Percentiles rank a stretch among this genome's conserved stretches.
phyloP scores from a whole-genome alignment of 2,797 vertebrate species.

The Manis pentadactyla region DNA sequence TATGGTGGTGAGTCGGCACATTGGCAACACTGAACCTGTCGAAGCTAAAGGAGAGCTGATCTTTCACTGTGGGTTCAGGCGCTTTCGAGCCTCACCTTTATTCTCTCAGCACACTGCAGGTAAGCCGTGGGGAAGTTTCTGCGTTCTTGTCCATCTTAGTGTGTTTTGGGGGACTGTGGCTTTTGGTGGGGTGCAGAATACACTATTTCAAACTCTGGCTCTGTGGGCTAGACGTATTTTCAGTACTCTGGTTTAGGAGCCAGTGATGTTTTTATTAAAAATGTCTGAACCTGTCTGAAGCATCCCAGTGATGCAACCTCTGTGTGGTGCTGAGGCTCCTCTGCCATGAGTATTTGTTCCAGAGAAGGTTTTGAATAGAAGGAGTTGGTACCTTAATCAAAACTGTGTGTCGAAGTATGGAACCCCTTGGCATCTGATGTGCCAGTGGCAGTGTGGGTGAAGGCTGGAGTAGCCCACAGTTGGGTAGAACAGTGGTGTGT shows the following conservation, averaged over 20 bases:
- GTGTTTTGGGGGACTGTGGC: not conserved
- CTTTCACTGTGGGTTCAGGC: slow-evolving; percentile 96
- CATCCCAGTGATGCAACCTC: slow-evolving; percentile 64
- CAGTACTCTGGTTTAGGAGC: slow-evolving; percentile 67
- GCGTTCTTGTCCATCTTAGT: not conserved
- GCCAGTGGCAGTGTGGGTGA: not conserved
- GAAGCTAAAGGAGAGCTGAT: slow-evolving; percentile 96
- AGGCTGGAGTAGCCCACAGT: not conserved
- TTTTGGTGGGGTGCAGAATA: not conserved
- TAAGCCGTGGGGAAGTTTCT: slow-evolving; percentile 75
- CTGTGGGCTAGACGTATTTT: slow-evolving; percentile 20
- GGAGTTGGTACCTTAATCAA: not conserved
- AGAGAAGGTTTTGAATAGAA: slow-evolving; percentile 12
- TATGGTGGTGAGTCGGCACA: slow-evolving; percentile 92
- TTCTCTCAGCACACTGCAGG: slow-evolving; percentile 98
- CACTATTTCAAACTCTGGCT: not conserved
- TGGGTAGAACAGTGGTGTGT: slow-evolving; percentile 27
- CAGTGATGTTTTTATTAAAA: slow-evolving; percentile 29
- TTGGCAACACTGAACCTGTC: slow-evolving; percentile 91
- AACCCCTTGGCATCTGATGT: not conserved
- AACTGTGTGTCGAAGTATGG: not conserved
- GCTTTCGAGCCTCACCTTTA: slow-evolving; percentile 94
- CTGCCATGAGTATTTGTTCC: slow-evolving; percentile 39
- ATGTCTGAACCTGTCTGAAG: slow-evolving; percentile 78
- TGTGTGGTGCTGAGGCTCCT: slow-evolving; percentile 72